phyloP scores from a whole-genome alignment of 2,113 vertebrate species.

The Siniperca knerii region DNA sequence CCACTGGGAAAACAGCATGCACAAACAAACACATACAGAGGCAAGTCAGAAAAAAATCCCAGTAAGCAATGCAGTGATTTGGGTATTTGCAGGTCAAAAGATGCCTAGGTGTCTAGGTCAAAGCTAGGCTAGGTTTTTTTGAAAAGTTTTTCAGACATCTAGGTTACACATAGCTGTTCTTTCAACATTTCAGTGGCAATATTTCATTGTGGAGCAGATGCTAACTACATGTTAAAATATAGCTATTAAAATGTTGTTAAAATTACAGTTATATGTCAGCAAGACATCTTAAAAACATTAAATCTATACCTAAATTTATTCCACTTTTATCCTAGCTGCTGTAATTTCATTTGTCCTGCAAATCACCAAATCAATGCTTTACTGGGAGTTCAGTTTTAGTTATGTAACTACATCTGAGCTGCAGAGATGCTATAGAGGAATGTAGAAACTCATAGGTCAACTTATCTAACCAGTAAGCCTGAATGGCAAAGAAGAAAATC shows the following conservation, averaged over 20 bases:
- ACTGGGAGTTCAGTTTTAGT: background rate
- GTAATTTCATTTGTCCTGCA: background rate
- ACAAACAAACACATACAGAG: background rate
- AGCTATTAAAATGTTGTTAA: too few relatives aligned
- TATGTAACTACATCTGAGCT: background rate
- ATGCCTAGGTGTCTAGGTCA: background rate
- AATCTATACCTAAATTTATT: too few relatives aligned
- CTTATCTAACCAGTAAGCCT: too few relatives aligned
- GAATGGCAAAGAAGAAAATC: too few relatives aligned
- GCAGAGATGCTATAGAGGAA: background rate
- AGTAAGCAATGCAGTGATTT: background rate
- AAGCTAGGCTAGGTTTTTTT: background rate
- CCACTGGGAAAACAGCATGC: slow-evolving; percentile 53
- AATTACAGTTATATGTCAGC: background rate
- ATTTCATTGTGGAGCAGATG: background rate
- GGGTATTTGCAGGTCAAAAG: background rate
- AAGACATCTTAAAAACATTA: background rate
- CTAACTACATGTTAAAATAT: too few relatives aligned
- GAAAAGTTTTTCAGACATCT: background rate
- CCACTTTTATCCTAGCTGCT: too few relatives aligned
- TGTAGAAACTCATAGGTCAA: too few relatives aligned
- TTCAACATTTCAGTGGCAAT: background rate
- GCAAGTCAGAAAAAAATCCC: background rate
- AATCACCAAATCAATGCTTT: background rate
- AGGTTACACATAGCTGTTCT: background rate